Evolutionary conservation across 2,888 invertebrate species (phyloP).

Genomic region (Idaea aversata): DNA sequence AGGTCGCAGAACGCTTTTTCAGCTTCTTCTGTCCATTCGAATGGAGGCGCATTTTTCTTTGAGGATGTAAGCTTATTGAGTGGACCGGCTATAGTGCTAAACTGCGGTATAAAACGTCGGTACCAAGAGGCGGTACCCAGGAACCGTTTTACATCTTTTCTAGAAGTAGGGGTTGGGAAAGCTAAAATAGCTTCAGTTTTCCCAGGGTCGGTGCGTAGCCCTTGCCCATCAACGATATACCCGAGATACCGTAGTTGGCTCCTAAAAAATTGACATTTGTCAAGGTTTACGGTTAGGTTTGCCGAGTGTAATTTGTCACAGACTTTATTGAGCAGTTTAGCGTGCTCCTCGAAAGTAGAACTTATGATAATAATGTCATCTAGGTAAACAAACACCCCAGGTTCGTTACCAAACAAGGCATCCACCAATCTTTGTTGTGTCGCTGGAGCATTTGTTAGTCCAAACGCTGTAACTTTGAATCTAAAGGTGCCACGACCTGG

Average conservation of each 20-base stretch:
- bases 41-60: conserved; percentile 23
- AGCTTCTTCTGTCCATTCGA: conserved; percentile 25
- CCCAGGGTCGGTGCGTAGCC: conserved; percentile 32
- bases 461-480: conserved; percentile 21
- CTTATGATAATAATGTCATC: conserved; percentile 30
- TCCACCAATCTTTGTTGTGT: conserved; percentile 23
- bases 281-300: no score
- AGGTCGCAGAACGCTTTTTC: conserved; percentile 19
- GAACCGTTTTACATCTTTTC: conserved; percentile 28
- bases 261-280: conserved; percentile 27
- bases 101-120: conserved; percentile 28
- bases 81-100: conserved; percentile 21
- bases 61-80: conserved; percentile 29
- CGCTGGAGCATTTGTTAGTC: conserved; percentile 25
- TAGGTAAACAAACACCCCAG: conserved; percentile 23
- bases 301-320: conserved; percentile 23
- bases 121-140: conserved; percentile 32
- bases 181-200: conserved; percentile 30
- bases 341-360: conserved; percentile 27
- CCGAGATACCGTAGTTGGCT: conserved; percentile 24
- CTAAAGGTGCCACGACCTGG: no score
- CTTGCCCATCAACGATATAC: conserved; percentile 33
- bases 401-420: conserved; percentile 10
- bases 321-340: conserved; percentile 21
- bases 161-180: conserved; percentile 25